Conservation (phyloP, 2,113 vertebrate species). For the Hirundichthys speculiger region DNA sequence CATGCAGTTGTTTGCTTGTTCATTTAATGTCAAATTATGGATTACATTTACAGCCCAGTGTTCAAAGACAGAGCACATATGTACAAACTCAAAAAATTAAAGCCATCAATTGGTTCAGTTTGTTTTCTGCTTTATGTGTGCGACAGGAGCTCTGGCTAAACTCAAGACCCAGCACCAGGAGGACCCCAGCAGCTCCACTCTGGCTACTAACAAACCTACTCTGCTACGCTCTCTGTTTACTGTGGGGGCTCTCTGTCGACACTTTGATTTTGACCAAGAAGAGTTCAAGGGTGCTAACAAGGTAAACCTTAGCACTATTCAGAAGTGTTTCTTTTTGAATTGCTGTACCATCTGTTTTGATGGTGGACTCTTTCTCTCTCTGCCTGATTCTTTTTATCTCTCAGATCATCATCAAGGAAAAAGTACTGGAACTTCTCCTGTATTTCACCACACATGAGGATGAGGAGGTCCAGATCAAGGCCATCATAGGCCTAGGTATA, state of each 20-base stretch:
- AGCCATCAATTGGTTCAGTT: background rate
- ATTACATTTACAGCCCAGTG: too few species aligned
- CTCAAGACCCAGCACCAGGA: conserved; percentile 96
- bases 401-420: conserved; percentile 97
- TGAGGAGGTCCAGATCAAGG: conserved; percentile 98
- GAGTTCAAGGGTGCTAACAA: conserved; percentile 97
- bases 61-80: background rate
- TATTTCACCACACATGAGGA: conserved; percentile 98
- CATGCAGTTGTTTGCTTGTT: too few species aligned
- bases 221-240: conserved; percentile 97
- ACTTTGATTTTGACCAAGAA: conserved; percentile 98
- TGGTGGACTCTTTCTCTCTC: background rate
- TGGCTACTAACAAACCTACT: conserved; percentile 92
- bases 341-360: background rate
- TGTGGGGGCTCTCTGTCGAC: conserved; percentile 94
- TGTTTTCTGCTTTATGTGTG: too few species aligned
- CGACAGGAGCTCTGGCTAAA: conserved; percentile 91
- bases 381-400: background rate
- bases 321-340: background rate
- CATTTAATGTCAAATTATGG: too few species aligned
- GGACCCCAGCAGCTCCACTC: conserved; percentile 88
- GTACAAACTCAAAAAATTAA: background rate
- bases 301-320: conserved; percentile 74
- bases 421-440: conserved; percentile 95
- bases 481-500: conserved; percentile 96